These are phyloP conservation scores for Pseudachorutes palmiensis DNA, from an alignment of 1,140 invertebrate genomes.

Conservation along the genomic window DNA sequence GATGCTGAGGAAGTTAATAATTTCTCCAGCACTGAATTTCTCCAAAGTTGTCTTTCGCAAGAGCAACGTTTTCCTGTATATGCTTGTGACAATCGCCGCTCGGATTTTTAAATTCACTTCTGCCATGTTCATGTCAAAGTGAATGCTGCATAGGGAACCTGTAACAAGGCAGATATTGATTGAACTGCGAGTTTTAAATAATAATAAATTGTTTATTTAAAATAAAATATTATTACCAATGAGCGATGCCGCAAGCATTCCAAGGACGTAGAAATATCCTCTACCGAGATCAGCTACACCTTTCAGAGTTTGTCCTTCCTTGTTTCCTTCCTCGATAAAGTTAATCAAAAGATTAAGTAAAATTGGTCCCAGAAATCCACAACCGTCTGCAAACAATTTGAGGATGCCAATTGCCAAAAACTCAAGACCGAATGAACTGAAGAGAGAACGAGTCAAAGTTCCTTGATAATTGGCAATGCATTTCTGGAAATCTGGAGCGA, in stretches of 20 bases:
- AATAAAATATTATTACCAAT: constrained; percentile 47
- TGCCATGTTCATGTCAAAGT: constrained; percentile 83
- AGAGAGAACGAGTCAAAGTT: constrained; percentile 63
- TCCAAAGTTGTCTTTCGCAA: constrained; percentile 44
- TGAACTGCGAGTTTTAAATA: not conserved
- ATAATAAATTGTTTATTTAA: constrained; percentile 5
- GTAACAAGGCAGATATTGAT: constrained; percentile 37
- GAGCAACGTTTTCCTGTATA: constrained; percentile 77
- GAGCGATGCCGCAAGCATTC: constrained; percentile 58
- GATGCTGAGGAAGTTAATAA: constrained; percentile 94
- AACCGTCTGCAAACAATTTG: constrained; percentile 71
- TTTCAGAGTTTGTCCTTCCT: too few species aligned
- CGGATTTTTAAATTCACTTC: constrained; percentile 79
- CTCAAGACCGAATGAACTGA: constrained; percentile 71
- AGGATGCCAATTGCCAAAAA: constrained; percentile 84
- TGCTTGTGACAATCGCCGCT: constrained; percentile 67
- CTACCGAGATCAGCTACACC: constrained; percentile 26
- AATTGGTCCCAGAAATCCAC: constrained; percentile 79
- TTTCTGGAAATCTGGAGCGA: constrained; percentile 46
- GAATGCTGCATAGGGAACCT: constrained; percentile 67
- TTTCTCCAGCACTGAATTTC: constrained; percentile 61
- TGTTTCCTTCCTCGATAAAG: constrained; percentile 64
- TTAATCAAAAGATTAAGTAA: constrained; percentile 71
- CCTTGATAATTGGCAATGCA: constrained; percentile 44
- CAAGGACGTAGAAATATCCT: constrained; percentile 72